phyloP scores from a whole-genome alignment of 2,888 invertebrate genomes.

The Napeogenes inachia region DNA sequence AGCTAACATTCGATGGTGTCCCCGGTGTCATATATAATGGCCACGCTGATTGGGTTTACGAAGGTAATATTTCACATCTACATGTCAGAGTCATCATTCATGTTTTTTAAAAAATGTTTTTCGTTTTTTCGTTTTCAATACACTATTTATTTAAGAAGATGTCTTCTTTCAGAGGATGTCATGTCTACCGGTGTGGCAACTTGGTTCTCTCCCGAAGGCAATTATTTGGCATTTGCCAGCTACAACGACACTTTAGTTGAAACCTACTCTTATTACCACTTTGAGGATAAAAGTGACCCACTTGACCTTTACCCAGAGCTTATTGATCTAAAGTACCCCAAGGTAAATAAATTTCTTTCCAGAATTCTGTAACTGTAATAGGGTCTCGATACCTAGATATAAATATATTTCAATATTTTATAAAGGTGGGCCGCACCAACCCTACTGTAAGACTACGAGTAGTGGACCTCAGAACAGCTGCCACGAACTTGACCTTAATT shows the following conservation, averaged over 20 bases:
- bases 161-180: conserved; percentile 83
- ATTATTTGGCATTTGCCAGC: conserved; percentile 81
- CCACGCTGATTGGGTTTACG: conserved; percentile 95
- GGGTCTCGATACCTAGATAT: neutral
- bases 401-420: conserved; percentile 18
- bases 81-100: neutral
- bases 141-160: too few relatives aligned
- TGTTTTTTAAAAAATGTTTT: too few relatives aligned
- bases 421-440: conserved; percentile 83
- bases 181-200: conserved; percentile 83
- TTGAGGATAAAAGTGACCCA: conserved; percentile 77
- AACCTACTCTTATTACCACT: conserved; percentile 81
- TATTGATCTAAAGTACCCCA: conserved; percentile 82
- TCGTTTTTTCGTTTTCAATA: too few relatives aligned
- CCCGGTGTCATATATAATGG: conserved; percentile 86
- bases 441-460: conserved; percentile 83
- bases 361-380: too few relatives aligned
- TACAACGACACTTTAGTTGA: conserved; percentile 83
- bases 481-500: conserved; percentile 39
- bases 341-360: conserved; percentile 52
- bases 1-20: conserved; percentile 79
- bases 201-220: conserved; percentile 89
- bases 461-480: conserved; percentile 67
- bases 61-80: conserved; percentile 75
- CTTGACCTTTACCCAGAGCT: conserved; percentile 81